These are phyloP conservation scores for Ibidorhyncha struthersii DNA, from an alignment of 2,113 vertebrate genomes.

Conservation along the genomic window DNA sequence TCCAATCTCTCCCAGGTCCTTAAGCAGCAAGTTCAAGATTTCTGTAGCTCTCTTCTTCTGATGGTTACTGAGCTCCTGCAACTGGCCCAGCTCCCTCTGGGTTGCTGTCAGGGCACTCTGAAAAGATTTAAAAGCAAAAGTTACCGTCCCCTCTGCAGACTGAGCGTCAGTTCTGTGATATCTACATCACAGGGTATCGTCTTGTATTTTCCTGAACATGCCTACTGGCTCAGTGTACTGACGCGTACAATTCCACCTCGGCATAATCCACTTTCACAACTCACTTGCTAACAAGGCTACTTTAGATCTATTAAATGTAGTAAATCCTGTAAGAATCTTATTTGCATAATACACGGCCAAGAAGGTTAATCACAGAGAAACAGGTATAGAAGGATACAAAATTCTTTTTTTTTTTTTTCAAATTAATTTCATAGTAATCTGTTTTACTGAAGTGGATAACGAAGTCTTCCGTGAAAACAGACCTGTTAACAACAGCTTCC, in stretches of 20 bases:
- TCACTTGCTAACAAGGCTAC: neutral
- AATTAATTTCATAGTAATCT: neutral
- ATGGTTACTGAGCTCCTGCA: constrained; percentile 89
- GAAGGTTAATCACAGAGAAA: constrained; percentile 26
- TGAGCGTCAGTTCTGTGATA: neutral
- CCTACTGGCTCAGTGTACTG: neutral
- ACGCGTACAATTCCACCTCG: neutral
- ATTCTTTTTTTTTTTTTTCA: neutral
- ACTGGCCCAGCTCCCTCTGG: constrained; percentile 85
- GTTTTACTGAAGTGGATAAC: neutral
- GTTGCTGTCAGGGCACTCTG: constrained; percentile 80
- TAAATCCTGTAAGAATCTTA: neutral
- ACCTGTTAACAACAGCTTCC: neutral
- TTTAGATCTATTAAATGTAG: neutral
- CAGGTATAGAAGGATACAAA: neutral
- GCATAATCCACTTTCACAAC: constrained; percentile 15
- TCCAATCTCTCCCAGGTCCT: constrained; percentile 89
- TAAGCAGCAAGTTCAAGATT: constrained; percentile 87
- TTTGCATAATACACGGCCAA: constrained; percentile 17
- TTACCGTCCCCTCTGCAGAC: neutral
- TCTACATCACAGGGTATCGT: neutral
- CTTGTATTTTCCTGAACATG: neutral
- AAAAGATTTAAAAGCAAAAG: constrained; percentile 12
- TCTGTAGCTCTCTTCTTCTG: constrained; percentile 89
- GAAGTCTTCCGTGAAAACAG: neutral